Conservation (phyloP, 1,140 invertebrate genomes). For the Popillia japonica region DNA sequence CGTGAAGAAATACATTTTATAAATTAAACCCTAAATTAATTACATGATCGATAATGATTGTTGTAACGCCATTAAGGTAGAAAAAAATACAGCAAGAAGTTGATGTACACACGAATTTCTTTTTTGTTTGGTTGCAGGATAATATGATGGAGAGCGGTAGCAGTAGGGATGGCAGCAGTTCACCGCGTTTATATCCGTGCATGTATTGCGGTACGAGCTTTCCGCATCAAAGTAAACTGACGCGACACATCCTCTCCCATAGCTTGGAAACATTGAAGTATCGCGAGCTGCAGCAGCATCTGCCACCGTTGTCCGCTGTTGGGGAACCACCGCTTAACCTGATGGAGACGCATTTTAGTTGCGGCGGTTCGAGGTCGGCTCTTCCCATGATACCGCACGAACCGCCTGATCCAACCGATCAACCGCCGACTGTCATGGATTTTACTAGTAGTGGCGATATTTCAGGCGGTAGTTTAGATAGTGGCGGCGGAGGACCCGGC, state of each 20-base stretch:
- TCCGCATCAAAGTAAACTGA: constrained; percentile 88
- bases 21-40: not conserved
- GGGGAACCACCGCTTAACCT: constrained; percentile 54
- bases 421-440: constrained; percentile 64
- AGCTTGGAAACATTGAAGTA: constrained; percentile 86
- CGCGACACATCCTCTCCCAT: constrained; percentile 86
- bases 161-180: constrained; percentile 68
- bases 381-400: constrained; percentile 62
- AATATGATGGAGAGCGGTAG: constrained; percentile 63
- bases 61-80: not conserved
- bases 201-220: constrained; percentile 88
- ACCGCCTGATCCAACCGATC: constrained; percentile 63
- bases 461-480: constrained; percentile 51
- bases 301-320: constrained; percentile 43
- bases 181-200: constrained; percentile 74
- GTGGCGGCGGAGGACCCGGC: constrained; percentile 66
- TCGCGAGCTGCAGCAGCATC: constrained; percentile 70
- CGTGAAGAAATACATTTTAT: not conserved
- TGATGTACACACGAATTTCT: constrained; percentile 70
- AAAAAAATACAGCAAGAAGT: constrained; percentile 73
- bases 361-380: constrained; percentile 53
- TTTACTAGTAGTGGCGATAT: constrained; percentile 51
- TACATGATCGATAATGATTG: constrained; percentile 25
- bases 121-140: constrained; percentile 91
- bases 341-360: constrained; percentile 53